Conservation (phyloP, 2,797 vertebrate genomes). For the Lepilemur ruficaudatus region DNA sequence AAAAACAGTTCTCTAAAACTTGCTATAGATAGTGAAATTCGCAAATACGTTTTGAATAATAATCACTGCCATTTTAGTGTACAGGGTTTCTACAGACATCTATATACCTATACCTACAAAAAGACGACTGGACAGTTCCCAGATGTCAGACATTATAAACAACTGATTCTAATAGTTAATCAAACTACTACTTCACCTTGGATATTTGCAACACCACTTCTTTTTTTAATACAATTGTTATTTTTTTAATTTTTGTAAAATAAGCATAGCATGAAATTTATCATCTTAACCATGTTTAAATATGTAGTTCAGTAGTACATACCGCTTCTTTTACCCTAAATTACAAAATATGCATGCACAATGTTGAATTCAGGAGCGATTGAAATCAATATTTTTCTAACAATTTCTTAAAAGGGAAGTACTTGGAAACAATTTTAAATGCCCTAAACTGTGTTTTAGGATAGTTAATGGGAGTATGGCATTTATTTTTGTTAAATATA, state of each 20-base stretch:
- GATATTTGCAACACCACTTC: background rate
- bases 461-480: background rate
- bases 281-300: background rate
- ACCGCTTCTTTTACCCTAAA: background rate
- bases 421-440: background rate
- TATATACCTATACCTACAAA: background rate
- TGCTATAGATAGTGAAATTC: background rate
- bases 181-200: background rate
- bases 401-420: background rate
- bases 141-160: background rate
- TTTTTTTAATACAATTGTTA: background rate
- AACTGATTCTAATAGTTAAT: background rate
- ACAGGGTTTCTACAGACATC: background rate
- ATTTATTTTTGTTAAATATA: slow-evolving; percentile 3
- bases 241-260: background rate
- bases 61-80: background rate
- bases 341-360: background rate
- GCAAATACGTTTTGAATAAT: background rate
- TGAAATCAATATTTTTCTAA: background rate
- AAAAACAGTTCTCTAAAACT: background rate
- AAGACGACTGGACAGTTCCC: background rate
- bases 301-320: background rate
- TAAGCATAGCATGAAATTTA: background rate
- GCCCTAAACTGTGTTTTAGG: background rate
- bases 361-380: background rate